Base-by-base conservation (phyloP, 1,140 invertebrate genomes). In the Ctenoplectra terminalis region DNA sequence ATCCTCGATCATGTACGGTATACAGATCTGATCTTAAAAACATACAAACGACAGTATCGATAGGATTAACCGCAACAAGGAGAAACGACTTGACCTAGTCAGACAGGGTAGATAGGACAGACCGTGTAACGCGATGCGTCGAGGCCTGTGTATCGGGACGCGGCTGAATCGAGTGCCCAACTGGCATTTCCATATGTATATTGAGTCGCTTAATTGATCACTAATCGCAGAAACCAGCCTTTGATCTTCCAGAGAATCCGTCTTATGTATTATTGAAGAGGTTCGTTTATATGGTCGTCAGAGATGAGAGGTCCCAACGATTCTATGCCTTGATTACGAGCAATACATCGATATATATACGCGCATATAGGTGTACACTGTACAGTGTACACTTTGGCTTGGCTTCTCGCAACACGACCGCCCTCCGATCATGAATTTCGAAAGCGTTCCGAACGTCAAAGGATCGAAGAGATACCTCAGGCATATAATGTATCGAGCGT, bases 241-340 rank as follows among this genome's bases (percentile, higher is more conserved):
- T 86, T 87, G 81, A 87, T 86, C 86, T 52, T 31, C 4, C 69
- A 26, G 43, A 67, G 73, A 82, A 82, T 85, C 66, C 66, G 71
- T 80, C 82, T 84, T 85, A 87, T 60, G 77, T 87, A 85, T 87
- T 82, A 85, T 85, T 80, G 77, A 87, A 87, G 86, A 85, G 48
- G 56, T 31, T 71, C 82, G 74, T 86, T 87, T 76, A 60, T 43
- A 43, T 23, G 20, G 13, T n/a, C 8, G n/a, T 0, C 34, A 20
- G 1, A 2, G 37, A 6, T n/a, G 29, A 46, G 2, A 50, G 50
- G 37, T 23, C 56, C 23, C 48, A 50, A 73, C 50, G 75, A 80
- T 63, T 71, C 54, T 56, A 72, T 67, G 81, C 60, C 54, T 52
- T 70, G 79, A 85, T 86, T 85, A 82, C 84, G 58, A 56, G 29